phyloP scores from a whole-genome alignment of 1,140 invertebrate species.

The Drosophila sturtevanti region DNA sequence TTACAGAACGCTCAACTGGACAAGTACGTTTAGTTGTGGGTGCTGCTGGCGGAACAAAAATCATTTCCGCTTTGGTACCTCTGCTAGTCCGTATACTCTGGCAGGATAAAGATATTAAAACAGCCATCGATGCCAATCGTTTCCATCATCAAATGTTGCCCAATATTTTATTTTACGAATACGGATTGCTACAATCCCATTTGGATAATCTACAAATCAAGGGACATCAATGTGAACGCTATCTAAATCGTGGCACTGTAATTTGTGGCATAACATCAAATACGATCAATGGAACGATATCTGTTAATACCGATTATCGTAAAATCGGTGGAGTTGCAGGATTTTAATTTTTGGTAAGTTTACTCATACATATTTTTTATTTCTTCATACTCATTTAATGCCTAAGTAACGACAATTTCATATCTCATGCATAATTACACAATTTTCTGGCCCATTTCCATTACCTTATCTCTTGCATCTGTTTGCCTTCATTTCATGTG shows the following conservation, averaged over 20 bases:
- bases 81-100: slow-evolving; percentile 89
- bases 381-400: not conserved
- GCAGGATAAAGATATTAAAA: slow-evolving; percentile 89
- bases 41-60: slow-evolving; percentile 96
- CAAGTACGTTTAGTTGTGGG: slow-evolving; percentile 92
- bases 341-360: slow-evolving; percentile 66
- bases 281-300: slow-evolving; percentile 85
- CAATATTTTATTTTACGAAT: slow-evolving; percentile 91
- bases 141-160: slow-evolving; percentile 97
- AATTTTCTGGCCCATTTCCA: not conserved
- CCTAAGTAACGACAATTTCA: not conserved
- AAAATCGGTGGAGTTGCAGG: slow-evolving; percentile 92
- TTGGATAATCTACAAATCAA: slow-evolving; percentile 86
- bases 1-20: slow-evolving; percentile 88
- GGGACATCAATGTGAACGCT: slow-evolving; percentile 88
- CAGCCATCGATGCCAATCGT: slow-evolving; percentile 91
- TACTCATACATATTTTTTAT: not conserved
- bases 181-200: slow-evolving; percentile 84
- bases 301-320: slow-evolving; percentile 91
- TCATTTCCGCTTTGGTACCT: slow-evolving; percentile 91
- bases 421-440: not conserved
- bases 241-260: slow-evolving; percentile 87
- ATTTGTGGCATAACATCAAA: slow-evolving; percentile 87
- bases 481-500: not conserved
- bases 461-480: not conserved